These are phyloP conservation scores for Acomys russatus DNA, from an alignment of 2,797 vertebrate species.

Conservation along the genomic window DNA sequence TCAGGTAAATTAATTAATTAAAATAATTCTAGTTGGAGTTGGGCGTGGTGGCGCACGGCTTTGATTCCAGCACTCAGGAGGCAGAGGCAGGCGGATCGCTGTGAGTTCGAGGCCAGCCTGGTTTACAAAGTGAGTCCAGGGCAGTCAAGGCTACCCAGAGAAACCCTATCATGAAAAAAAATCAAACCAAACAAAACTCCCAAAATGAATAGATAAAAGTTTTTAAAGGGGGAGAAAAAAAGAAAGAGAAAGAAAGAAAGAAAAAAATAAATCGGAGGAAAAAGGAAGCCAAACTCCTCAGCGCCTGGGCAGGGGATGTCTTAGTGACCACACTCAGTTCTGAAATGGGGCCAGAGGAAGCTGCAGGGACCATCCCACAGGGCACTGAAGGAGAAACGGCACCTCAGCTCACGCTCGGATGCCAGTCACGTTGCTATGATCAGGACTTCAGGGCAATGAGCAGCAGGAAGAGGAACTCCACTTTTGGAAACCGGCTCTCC, in stretches of 20 bases:
- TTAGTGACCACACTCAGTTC: neutral
- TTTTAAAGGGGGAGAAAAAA: no score
- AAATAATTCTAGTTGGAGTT: neutral
- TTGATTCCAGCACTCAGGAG: neutral
- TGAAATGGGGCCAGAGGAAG: neutral
- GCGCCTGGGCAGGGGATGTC: neutral
- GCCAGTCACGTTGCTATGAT: fast-evolving
- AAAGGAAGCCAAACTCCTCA: no score
- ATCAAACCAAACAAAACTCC: no score
- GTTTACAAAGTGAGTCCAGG: no score
- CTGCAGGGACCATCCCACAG: neutral
- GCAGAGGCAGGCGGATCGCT: neutral
- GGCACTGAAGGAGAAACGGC: conserved; percentile 57
- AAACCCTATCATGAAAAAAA: no score
- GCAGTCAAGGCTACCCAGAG: no score
- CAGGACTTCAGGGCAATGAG: neutral
- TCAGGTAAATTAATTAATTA: neutral
- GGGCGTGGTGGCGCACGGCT: neutral
- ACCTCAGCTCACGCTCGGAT: conserved; percentile 60
- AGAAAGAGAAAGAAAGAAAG: fast-evolving
- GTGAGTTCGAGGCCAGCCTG: neutral
- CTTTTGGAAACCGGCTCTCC: neutral
- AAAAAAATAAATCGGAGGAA: neutral
- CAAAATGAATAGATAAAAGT: no score
- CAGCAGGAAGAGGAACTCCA: neutral